Evolutionary conservation across 2,888 invertebrate species (phyloP).

Genomic region (Heteromurus nitidus): DNA sequence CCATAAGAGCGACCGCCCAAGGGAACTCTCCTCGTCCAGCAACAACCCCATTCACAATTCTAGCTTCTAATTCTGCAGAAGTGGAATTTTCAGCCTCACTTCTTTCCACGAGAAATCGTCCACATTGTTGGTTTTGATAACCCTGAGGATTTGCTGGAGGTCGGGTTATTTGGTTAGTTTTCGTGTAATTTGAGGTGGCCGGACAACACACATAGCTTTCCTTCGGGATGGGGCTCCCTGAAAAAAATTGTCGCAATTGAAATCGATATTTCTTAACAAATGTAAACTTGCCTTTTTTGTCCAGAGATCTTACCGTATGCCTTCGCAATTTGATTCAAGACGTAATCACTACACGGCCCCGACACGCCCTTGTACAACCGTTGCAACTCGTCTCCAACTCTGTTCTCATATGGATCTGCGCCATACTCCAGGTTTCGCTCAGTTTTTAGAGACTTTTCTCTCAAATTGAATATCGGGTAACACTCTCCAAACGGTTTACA

Average conservation of each 20-base stretch:
- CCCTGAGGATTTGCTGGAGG: conserved; percentile 4
- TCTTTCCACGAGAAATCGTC: conserved; percentile 5
- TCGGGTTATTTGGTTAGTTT: not conserved
- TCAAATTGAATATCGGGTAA: conserved; percentile 46
- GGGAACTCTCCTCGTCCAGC: conserved; percentile 44
- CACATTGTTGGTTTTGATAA: conserved; percentile 34
- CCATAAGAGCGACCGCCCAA: conserved; percentile 83
- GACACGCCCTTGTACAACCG: conserved; percentile 47
- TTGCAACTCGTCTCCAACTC: conserved; percentile 46
- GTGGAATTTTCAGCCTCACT: conserved; percentile 17
- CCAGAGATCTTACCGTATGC: conserved; percentile 19
- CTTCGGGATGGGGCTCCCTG: conserved; percentile 27
- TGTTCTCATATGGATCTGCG: not conserved
- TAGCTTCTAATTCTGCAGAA: not conserved
- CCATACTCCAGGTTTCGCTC: not conserved
- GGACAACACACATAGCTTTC: conserved; percentile 47
- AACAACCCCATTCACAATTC: conserved; percentile 10
- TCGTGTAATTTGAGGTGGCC: conserved; percentile 9
- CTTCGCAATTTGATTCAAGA: conserved; percentile 36
- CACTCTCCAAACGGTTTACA: conserved; percentile 59
- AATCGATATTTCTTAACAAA: too few relatives aligned
- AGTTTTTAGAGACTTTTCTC: not conserved
- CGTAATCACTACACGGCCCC: conserved; percentile 43
- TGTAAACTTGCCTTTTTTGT: not conserved
- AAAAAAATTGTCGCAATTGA: too few relatives aligned